These are phyloP conservation scores for Percina caprodes DNA, from an alignment of 2,113 vertebrate species.

Conservation along the genomic window DNA sequence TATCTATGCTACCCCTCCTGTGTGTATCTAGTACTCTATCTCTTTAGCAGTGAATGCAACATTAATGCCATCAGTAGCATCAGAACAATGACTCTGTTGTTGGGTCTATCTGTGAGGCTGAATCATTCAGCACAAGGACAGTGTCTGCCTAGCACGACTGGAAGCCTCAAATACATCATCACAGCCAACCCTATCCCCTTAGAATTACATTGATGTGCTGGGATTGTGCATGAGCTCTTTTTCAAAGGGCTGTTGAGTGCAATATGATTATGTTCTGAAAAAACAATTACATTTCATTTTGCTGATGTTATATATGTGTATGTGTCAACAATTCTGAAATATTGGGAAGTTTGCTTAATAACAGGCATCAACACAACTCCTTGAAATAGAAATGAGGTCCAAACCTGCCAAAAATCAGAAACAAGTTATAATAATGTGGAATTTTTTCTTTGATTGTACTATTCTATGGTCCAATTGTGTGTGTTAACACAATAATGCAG, in stretches of 20 bases:
- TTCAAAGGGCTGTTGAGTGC: neutral
- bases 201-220: neutral
- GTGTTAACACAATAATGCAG: neutral
- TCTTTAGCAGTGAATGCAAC: slow-evolving; percentile 20
- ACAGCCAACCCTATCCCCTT: neutral
- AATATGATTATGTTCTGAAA: neutral
- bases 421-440: neutral
- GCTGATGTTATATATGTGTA: neutral
- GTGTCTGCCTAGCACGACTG: slow-evolving; percentile 72
- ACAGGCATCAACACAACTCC: neutral
- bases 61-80: slow-evolving; percentile 35
- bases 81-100: slow-evolving; percentile 74
- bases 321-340: no score
- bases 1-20: neutral
- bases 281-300: neutral
- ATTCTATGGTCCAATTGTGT: neutral
- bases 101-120: slow-evolving; percentile 35
- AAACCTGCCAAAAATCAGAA: neutral
- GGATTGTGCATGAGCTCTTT: neutral
- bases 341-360: neutral
- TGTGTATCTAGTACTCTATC: neutral
- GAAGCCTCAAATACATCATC: slow-evolving; percentile 21
- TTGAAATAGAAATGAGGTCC: neutral
- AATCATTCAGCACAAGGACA: slow-evolving; percentile 67
- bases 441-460: neutral